Evolutionary conservation across 2,113 vertebrate genomes (phyloP).

Genomic region (Lagopus leucura): DNA sequence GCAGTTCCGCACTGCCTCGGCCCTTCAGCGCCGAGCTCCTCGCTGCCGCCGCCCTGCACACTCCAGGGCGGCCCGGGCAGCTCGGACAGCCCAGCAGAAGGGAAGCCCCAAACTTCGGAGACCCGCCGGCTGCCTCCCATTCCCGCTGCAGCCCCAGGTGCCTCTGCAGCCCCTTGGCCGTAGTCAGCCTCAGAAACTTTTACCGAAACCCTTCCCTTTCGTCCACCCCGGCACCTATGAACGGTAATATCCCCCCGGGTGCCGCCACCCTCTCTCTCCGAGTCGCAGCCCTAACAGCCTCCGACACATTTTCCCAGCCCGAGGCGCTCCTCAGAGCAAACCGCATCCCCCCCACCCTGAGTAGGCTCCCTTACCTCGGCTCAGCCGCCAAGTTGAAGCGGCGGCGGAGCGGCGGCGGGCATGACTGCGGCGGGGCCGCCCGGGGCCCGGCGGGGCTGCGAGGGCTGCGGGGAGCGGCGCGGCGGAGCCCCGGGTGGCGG

Average conservation of each 20-base stretch:
- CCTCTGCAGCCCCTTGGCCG: background rate
- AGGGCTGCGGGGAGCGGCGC: background rate
- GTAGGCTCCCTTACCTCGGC: conserved; percentile 41
- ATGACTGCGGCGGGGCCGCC: background rate
- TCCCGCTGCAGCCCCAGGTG: background rate
- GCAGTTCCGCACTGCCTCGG: background rate
- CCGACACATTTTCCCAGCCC: background rate
- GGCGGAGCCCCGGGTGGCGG: background rate
- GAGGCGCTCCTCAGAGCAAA: too few relatives aligned
- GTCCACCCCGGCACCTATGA: background rate
- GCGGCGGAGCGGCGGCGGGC: background rate
- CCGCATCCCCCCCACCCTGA: background rate
- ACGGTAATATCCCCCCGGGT: background rate
- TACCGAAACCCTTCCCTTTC: background rate
- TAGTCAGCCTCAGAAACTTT: conserved; percentile 32
- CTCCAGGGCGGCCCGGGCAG: background rate
- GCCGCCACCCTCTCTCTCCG: background rate
- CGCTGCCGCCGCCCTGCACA: background rate
- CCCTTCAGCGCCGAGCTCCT: background rate
- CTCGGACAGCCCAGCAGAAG: background rate
- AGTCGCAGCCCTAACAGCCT: background rate
- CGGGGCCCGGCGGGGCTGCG: background rate
- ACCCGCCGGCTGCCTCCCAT: background rate
- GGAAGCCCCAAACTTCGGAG: conserved; percentile 18
- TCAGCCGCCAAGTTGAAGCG: conserved; percentile 48